A percentile compares a stretch with the other conserved stretches of the same genome.
phyloP scores from a whole-genome alignment of 2,888 invertebrate genomes.

The Diarsia brunnea region DNA sequence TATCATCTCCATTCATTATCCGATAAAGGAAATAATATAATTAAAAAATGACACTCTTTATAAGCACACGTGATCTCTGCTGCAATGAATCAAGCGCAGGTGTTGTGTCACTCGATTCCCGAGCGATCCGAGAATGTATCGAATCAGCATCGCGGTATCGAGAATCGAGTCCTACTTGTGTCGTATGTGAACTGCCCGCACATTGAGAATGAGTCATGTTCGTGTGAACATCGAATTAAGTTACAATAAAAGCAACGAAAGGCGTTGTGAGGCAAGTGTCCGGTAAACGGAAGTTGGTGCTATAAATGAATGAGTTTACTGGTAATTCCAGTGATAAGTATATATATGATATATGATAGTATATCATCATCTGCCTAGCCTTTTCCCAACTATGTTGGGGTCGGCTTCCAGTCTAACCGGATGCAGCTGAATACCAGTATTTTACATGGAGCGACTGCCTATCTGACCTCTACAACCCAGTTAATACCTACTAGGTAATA shows the following conservation, averaged over 20 bases:
- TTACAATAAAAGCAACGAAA: constrained; percentile 61
- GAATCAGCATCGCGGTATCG: constrained; percentile 81
- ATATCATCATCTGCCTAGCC: too few relatives aligned
- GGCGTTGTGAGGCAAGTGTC: constrained; percentile 45
- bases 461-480: too few relatives aligned
- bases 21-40: constrained; percentile 44
- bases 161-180: constrained; percentile 71
- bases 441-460: too few relatives aligned
- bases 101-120: constrained; percentile 82
- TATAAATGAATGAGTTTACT: constrained; percentile 53
- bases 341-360: too few relatives aligned
- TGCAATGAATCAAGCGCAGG: constrained; percentile 76
- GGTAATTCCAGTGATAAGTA: constrained; percentile 25
- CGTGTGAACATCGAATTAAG: constrained; percentile 72
- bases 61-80: constrained; percentile 43
- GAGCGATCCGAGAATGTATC: constrained; percentile 78
- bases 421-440: too few relatives aligned
- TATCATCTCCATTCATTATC: constrained; percentile 41
- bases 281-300: constrained; percentile 52
- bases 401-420: too few relatives aligned
- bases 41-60: constrained; percentile 42
- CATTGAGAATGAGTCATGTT: constrained; percentile 76
- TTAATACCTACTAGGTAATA: too few relatives aligned
- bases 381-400: too few relatives aligned
- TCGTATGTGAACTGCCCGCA: constrained; percentile 77